Conservation (phyloP, 2,888 invertebrate species). For the Drosophila colorata region DNA sequence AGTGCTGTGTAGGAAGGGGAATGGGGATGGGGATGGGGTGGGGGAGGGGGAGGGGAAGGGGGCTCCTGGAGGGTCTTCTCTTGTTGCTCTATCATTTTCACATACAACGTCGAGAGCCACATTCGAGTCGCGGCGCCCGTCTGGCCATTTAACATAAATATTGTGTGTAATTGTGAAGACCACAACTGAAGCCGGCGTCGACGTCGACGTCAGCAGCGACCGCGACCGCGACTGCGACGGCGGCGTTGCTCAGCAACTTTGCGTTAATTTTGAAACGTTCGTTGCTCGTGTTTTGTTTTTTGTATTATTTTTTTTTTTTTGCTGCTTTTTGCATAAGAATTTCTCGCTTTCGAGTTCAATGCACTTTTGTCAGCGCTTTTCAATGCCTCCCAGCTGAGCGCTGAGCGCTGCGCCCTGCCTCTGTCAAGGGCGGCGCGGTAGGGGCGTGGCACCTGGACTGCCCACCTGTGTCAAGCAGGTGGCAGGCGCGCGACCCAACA, state of each 20-base stretch:
- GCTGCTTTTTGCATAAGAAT: conserved; percentile 74
- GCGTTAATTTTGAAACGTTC: conserved; percentile 72
- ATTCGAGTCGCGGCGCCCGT: conserved; percentile 60
- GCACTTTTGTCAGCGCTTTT: conserved; percentile 66
- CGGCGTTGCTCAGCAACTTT: conserved; percentile 74
- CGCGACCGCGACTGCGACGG: conserved; percentile 1
- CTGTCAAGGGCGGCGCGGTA: conserved; percentile 7
- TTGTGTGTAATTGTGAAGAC: conserved; percentile 71
- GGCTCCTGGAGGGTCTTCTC: not conserved
- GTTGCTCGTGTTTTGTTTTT: conserved; percentile 43
- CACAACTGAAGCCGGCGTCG: conserved; percentile 34
- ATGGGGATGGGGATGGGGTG: not conserved
- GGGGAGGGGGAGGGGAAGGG: not conserved
- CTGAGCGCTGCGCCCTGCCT: conserved; percentile 31
- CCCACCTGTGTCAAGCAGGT: conserved; percentile 31
- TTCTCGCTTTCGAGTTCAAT: conserved; percentile 75
- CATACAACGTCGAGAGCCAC: conserved; percentile 20
- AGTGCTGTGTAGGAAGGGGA: not conserved
- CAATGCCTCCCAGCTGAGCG: conserved; percentile 6
- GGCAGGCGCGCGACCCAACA: conserved; percentile 2
- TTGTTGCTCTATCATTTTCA: conserved; percentile 43
- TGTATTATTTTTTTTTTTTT: conserved; percentile 21
- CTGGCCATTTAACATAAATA: conserved; percentile 76
- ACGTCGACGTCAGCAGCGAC: conserved; percentile 29
- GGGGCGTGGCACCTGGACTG: not conserved